Base-by-base conservation (phyloP, 2,113 vertebrate species). In the Tiliqua scincoides region DNA sequence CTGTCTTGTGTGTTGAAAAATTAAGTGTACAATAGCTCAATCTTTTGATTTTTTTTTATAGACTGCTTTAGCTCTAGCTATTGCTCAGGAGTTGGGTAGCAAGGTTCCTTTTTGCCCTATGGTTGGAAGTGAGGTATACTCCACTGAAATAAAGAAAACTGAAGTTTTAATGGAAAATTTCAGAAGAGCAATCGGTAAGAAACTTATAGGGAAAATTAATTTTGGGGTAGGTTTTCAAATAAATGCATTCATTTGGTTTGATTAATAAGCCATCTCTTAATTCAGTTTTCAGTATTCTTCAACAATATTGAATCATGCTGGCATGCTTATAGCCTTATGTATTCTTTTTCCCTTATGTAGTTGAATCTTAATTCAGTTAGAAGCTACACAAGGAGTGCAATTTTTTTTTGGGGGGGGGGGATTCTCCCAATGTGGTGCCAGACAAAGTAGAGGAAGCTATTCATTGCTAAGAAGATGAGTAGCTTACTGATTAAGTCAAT, bases 121-220 rank as follows among this genome's bases (percentile, higher is more conserved):
- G 98, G 98, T 99, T 82, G 99, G 99, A 85, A 99, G 99, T 74
- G 99, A 99, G 87, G 99, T 99, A 17, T 99, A 99, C 95, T 99
- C 99, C 1, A 97, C 98, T 0, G 99, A 99, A 96, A 99, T 99
- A 85, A 99, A 99, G 96, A 99, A 99, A 93, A 99, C 99, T 0
- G 99, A 99, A 95, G 99, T 99, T 70, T 95, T 99, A 23, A 99
- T 99, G 99, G 99, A 99, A 96, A 99, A 99, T 95, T 99, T 99
- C 95, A 96, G 99, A 88, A 97, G 99, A 87, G 99, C 99, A 7
- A 99, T 99, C 17, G 99, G 99, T 99, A 92, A 97, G 98, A 94
- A 79, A 48, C 27, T 6, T 6, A 18, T 20, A 52, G 82, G 14
- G 54, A 63, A 2, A 65, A 25, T 12, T 17, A 62, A 67, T 0